Evolutionary conservation across 2,113 vertebrate genomes (phyloP), one percentile per base, ranked within the genome.

Genomic region (Lagenorhynchus albirostris): DNA sequence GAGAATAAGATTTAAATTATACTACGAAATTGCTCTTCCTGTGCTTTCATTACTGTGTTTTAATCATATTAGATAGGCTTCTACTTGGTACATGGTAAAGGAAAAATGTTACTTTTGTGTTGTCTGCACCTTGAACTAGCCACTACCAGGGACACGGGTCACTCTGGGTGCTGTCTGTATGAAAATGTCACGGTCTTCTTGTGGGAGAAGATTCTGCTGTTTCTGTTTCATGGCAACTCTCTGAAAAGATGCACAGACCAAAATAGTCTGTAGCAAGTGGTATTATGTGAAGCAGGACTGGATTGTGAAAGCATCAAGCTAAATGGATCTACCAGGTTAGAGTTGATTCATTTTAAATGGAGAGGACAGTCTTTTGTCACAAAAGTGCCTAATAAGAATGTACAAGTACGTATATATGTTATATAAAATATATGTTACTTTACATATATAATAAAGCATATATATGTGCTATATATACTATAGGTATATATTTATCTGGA

Each of bases 291-390:
- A 85, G 36, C 58, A 85, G 55, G 71, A 89, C 26, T 94, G 62
- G 31, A 50, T 17, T 89, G 21, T 85, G 89, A 89, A 85, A 67
- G 58, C 89, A 74, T 80, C 62, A 91, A 84, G 23, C 31, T 93
- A 77, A 89, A 31, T 89, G 41, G 53, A 70, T 80, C 77, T 77
- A 23, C 60, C 12, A 70, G 38, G 31, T 93, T 87, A 50, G 31
- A 86, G 55, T 83, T 86, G 26, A 58, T 92, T 97, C 41, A 87
- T 93, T 94, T 91, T 91, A 82, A 93, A 41, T 94, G 94, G 53
- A 80, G 86, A 89, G 90, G 38, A 55, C 15, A 88, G 15, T 29
- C n/a, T 25, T 91, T 87, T 83, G 18, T 70, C 36, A 82, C 38
- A 93, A 91, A 80, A 83, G 58, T 71, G 17, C 73, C 50, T 87